Evolutionary conservation across 2,888 invertebrate species (phyloP).

Genomic region (Prosapia bicincta): DNA sequence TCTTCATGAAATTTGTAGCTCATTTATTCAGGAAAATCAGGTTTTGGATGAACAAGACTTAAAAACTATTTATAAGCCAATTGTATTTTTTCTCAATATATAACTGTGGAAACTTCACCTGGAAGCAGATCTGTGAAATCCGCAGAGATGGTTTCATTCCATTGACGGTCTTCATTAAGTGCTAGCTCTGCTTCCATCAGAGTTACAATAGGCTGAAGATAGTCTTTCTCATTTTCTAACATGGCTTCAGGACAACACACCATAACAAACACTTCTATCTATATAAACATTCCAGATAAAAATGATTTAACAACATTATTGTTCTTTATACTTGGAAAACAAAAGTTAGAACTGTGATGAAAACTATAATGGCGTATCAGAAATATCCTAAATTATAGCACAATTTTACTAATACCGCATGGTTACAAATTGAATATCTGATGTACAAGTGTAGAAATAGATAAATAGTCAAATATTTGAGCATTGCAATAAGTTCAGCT

Average conservation of each 20-base stretch:
- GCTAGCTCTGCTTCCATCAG: constrained; percentile 90
- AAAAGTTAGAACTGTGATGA: not conserved
- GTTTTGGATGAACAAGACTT: no score
- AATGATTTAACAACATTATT: constrained; percentile 14
- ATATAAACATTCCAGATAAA: no score
- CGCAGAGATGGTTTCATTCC: constrained; percentile 59
- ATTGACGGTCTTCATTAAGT: constrained; percentile 59
- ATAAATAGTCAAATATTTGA: no score
- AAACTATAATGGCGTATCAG: not conserved
- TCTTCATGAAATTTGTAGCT: no score
- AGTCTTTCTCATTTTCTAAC: constrained; percentile 77
- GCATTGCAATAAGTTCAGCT: no score
- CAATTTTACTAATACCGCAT: no score
- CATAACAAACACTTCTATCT: constrained; percentile 89
- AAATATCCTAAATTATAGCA: not conserved
- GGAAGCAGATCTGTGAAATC: constrained; percentile 74
- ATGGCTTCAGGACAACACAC: constrained; percentile 91
- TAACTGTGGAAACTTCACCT: no score
- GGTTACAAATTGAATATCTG: no score
- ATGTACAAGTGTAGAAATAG: no score
- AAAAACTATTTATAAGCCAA: no score
- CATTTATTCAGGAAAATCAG: no score
- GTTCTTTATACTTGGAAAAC: not conserved
- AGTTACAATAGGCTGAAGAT: constrained; percentile 85
- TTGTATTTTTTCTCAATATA: no score